These are phyloP conservation scores for Philantomba maxwellii DNA, from an alignment of 2,113 vertebrate species.

Conservation along the genomic window DNA sequence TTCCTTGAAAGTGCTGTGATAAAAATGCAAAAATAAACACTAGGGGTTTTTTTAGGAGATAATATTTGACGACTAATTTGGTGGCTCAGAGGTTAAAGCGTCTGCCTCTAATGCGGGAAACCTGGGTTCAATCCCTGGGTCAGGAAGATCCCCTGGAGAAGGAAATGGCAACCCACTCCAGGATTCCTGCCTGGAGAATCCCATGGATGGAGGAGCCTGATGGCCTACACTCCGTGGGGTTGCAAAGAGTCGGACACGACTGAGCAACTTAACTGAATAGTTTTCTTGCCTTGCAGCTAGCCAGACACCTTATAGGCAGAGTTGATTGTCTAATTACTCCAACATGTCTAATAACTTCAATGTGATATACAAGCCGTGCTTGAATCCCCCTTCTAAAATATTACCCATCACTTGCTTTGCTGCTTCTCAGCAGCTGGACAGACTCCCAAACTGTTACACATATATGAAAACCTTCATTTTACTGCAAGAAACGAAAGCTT, in stretches of 20 bases:
- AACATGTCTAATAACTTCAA: not conserved
- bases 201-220: no score
- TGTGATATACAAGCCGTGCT: not conserved
- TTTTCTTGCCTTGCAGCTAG: not conserved
- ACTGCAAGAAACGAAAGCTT: not conserved
- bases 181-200: no score
- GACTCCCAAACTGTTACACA: not conserved
- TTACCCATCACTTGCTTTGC: not conserved
- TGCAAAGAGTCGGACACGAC: no score
- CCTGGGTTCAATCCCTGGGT: no score
- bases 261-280: not conserved
- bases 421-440: not conserved
- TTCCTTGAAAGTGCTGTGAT: not conserved
- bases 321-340: not conserved
- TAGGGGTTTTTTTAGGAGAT: not conserved
- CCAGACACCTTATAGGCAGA: not conserved
- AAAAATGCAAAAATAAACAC: not conserved
- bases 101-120: no score
- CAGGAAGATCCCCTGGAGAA: no score
- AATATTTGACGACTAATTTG: not conserved
- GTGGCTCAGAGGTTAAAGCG: no score
- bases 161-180: no score
- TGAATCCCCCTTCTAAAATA: not conserved
- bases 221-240: no score
- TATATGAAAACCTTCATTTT: not conserved